Evolutionary conservation across 1,140 invertebrate species (phyloP), one percentile per base, ranked within the genome.

Genomic region (Aphis gossypii): DNA sequence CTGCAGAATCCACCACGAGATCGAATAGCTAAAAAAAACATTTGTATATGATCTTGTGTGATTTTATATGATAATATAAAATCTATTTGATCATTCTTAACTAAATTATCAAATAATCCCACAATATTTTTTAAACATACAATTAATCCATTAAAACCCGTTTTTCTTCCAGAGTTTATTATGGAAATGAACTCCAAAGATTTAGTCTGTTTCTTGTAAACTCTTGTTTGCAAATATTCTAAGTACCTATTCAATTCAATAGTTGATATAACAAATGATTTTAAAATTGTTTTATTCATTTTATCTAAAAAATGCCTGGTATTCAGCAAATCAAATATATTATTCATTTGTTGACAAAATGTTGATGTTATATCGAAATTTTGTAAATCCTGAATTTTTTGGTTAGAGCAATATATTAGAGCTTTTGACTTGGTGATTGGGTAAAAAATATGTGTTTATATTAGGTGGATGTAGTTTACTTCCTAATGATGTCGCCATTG

Each of bases 291-390:
- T 56, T 56, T 7, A 25, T 56, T 20, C 4, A 23, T 44, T 48
- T 87, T 46, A 44, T 30, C 14, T 18, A 87, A 93, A 7, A 44
- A 30, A 54, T 88, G 89, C 76, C 86, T 87, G 18, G 60, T 82
- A 68, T 94, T 92, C n/a, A 94, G 51, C 6, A 92, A 60, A 38
- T 94, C 91, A 92, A 94, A 94, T 4, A 92, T 86, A 35, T 94
- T 35, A 48, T 94, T 93, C 14, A 94, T 83, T 46, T 88, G 25
- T 35, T 38, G 18, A 23, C 76, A 92, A 41, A 94, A 94, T 44
- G 84, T 44, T 23, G 83, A 44, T 23, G 94, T 94, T 35, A 51
- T 8, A 8, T 46, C 0, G 21, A n/a, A 23, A 56, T 86, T 56
- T 68, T 92, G 9, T 48, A 94, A 94, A 4, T 41, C 51, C 30